These are phyloP conservation scores for Macquaria ambigua DNA, from an alignment of 2,113 vertebrate species.

Conservation along the genomic window DNA sequence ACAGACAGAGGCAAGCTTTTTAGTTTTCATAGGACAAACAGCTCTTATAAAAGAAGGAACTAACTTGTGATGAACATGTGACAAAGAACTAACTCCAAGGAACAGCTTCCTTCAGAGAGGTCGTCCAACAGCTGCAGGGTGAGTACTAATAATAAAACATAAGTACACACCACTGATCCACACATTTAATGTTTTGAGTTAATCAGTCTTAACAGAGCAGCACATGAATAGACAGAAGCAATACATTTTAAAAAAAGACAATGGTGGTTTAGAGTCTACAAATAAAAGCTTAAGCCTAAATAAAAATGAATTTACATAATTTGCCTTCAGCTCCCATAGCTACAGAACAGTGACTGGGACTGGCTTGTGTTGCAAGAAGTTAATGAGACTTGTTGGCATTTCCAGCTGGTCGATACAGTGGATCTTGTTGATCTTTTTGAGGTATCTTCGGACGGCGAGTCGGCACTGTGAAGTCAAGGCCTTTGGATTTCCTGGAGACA, in stretches of 20 bases:
- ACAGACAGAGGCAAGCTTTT: background rate
- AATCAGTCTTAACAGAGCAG: background rate
- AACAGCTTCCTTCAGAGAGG: background rate
- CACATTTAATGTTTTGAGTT: constrained; percentile 52
- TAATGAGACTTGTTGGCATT: constrained; percentile 82
- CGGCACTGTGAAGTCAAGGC: constrained; percentile 90
- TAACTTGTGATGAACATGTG: constrained; percentile 41
- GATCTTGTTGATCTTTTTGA: constrained; percentile 78
- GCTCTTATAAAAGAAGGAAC: background rate
- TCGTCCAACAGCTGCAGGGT: background rate
- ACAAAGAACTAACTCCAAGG: background rate
- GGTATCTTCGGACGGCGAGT: constrained; percentile 84
- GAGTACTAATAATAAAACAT: background rate
- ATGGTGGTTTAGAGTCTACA: background rate
- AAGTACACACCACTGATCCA: background rate
- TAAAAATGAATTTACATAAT: background rate
- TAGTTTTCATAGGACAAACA: background rate
- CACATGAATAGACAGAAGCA: constrained; percentile 18
- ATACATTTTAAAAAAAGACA: constrained; percentile 20
- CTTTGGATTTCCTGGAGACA: constrained; percentile 87
- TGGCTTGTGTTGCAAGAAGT: constrained; percentile 79
- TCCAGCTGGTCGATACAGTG: constrained; percentile 84
- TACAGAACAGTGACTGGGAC: constrained; percentile 46
- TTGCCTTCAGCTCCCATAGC: background rate
- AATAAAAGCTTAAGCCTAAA: constrained; percentile 27